A percentile compares a stretch with the other conserved stretches of the same genome.
Evolutionary conservation across 2,113 vertebrate species (phyloP).

Genomic region (Laterallus jamaicensis): DNA sequence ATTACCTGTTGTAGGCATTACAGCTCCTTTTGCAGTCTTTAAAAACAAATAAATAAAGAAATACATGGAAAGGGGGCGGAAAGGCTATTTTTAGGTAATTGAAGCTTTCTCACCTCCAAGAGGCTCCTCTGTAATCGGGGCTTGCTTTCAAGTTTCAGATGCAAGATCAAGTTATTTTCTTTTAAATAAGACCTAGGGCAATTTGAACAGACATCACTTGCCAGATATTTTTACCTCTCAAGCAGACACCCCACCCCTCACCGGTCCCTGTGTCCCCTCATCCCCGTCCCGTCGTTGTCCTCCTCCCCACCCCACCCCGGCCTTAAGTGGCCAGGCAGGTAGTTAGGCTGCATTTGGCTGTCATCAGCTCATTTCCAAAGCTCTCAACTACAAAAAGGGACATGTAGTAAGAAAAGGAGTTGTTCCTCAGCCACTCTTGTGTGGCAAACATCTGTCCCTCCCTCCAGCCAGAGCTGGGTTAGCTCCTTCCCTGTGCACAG

Average conservation of each 20-base stretch:
- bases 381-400: neutral
- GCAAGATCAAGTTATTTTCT: neutral
- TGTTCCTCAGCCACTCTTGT: neutral
- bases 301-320: too few relatives aligned
- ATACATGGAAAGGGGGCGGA: neutral
- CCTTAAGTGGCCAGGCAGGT: neutral
- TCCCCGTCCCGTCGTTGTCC: too few relatives aligned
- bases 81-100: neutral
- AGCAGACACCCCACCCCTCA: neutral
- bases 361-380: neutral
- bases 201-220: neutral
- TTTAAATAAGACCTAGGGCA: neutral
- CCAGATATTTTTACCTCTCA: neutral
- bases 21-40: rapidly evolving
- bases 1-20: neutral
- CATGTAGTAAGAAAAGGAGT: neutral
- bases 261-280: too few relatives aligned
- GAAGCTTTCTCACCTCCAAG: neutral
- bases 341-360: neutral
- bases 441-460: neutral
- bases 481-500: rapidly evolving
- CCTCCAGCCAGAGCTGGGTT: neutral
- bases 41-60: neutral
- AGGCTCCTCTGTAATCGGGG: neutral
- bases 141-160: neutral